Base-by-base conservation (phyloP, 2,113 vertebrate genomes). In the Osmerus eperlanus region DNA sequence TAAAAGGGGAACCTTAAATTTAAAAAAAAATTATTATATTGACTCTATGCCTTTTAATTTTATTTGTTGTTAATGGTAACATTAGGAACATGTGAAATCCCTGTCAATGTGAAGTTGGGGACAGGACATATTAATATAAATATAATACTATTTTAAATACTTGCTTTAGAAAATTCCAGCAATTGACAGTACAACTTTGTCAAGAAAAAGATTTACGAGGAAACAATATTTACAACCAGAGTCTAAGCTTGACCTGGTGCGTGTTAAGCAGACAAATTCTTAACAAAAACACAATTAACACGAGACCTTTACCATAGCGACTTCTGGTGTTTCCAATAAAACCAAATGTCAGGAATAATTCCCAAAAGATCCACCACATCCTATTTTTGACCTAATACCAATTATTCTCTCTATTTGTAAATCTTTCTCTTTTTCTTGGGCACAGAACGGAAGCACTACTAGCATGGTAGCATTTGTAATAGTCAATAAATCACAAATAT, bases 401-500 rank as follows among this genome's bases (percentile, higher is more conserved):
- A 94, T 95, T 93, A 94, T 93, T 91, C 90, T 89, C 90, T 89
- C 88, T 25, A 94, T 93, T 94, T 93, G 94, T 89, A 91, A 92
- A 94, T 93, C 36, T 41, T 41, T 41, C 1, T 9, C 91, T 81
- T 74, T 76, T 75, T 67, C 58, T 80, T 81, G 78, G 74, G 67
- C 55, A 59, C 72, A 19, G 4, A 94, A 91, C 92, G 91, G 94
- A 95, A 95, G 91, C 87, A 91, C 95, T 95, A 95, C 93, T 91
- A 94, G 93, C 94, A 85, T 93, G 92, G 92, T 86, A 95, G 94
- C 94, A 91, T 95, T 94, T 93, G 92, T 95, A 93, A 95, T 94
- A 95, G 94, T 93, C 95, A 94, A 96, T 97, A 98, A 97, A 97
- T 96, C 93, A 94, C 89, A 95, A 94, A 95, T 95, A 98, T 97